A percentile compares a stretch with the other conserved stretches of the same genome.
These are phyloP conservation scores for Lanistes nyassanus DNA, from an alignment of 1,140 invertebrate genomes.

Conservation along the genomic window DNA sequence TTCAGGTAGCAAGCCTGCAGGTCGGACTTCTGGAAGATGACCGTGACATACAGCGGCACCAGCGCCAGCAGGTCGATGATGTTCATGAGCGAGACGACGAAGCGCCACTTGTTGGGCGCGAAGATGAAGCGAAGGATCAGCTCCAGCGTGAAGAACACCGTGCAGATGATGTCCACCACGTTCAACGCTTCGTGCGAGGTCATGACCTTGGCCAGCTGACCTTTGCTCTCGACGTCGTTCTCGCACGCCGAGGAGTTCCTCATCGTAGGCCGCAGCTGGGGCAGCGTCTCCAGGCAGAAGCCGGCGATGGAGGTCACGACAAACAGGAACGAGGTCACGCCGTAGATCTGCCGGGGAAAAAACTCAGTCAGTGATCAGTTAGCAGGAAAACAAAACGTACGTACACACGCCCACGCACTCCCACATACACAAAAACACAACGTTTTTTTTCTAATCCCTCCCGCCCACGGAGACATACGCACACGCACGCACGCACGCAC, in stretches of 20 bases:
- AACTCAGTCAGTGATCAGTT: not conserved
- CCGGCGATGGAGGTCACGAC: conserved; percentile 90
- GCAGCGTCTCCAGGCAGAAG: conserved; percentile 93
- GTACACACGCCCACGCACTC: not conserved
- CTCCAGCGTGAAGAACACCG: conserved; percentile 68
- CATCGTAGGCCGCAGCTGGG: conserved; percentile 83
- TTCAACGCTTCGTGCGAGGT: conserved; percentile 48
- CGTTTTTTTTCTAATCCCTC: not conserved
- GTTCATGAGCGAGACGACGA: conserved; percentile 67
- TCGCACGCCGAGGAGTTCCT: conserved; percentile 27
- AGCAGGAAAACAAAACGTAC: not conserved
- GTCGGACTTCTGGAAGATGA: conserved; percentile 49
- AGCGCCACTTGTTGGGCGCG: conserved; percentile 64
- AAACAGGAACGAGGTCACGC: conserved; percentile 88
- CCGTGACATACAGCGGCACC: conserved; percentile 65
- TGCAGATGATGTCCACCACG: conserved; percentile 63
- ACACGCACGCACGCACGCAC: conserved; percentile 3
- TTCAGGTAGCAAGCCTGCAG: conserved; percentile 56
- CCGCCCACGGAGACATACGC: not conserved
- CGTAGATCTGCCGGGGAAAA: conserved; percentile 74
- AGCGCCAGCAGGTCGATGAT: conserved; percentile 69
- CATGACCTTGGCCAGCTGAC: conserved; percentile 33
- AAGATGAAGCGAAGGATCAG: conserved; percentile 67
- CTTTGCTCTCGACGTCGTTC: conserved; percentile 21
- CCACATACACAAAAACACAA: conserved; percentile 13